phyloP scores from a whole-genome alignment of 2,113 vertebrate genomes.

The Thermophis baileyi region DNA sequence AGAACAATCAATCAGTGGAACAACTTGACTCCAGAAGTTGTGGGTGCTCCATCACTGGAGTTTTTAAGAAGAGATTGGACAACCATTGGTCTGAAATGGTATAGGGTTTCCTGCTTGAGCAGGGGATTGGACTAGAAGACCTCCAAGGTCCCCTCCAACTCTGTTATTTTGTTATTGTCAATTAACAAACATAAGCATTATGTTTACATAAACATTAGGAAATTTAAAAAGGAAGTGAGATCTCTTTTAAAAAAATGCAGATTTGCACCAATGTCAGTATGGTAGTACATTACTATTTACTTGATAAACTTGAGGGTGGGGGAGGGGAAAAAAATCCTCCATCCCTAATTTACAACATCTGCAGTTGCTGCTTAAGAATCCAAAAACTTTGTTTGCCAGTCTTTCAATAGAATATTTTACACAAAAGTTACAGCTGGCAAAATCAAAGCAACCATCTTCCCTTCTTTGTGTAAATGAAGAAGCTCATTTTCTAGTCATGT shows the following conservation, averaged over 20 bases:
- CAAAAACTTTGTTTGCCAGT: not conserved
- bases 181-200: not conserved
- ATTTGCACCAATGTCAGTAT: not conserved
- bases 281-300: slow-evolving; percentile 23
- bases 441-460: not conserved
- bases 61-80: not conserved
- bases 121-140: not conserved
- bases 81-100: not conserved
- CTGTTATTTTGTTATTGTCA: not conserved
- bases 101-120: not conserved
- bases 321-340: not conserved
- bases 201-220: slow-evolving; percentile 2
- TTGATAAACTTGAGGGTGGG: not conserved
- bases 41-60: not conserved
- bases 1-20: not conserved
- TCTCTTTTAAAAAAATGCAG: not conserved
- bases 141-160: not conserved
- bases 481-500: not conserved
- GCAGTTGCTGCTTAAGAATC: not conserved
- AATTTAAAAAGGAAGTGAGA: not conserved
- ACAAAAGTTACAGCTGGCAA: not conserved
- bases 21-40: not conserved
- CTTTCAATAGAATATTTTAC: slow-evolving; percentile 23
- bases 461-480: not conserved
- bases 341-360: slow-evolving; percentile 1